Evolutionary conservation across 2,888 invertebrate species (phyloP), one percentile per base, ranked within the genome.

Genomic region (Cactoblastis cactorum): DNA sequence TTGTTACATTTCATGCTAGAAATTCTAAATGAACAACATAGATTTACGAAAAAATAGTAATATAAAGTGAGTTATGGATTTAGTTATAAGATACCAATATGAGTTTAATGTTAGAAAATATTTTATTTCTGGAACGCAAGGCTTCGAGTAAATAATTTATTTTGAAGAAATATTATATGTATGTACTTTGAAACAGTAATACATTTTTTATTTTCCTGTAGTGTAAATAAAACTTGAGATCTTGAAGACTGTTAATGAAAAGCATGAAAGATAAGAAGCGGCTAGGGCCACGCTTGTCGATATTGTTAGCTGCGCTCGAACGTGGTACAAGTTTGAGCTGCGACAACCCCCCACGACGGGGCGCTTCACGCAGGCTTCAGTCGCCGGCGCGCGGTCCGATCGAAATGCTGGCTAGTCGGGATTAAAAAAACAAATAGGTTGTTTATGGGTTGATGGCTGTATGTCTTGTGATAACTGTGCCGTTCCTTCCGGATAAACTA

Each of bases 271-370:
- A 71, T 69, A 59, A 69, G 74, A 79, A 70, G 75, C 70, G 71
- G 66, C 70, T 74, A 71, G 55, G 58, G 59, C 69, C 74, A 77
- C 77, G 84, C 83, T 86, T 80, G 59, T 77, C 68, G 69, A 65
- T 70, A 76, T 71, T 70, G 75, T 71, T 76, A 76, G 74, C 64
- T 68, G 55, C 53, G 79, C 83, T 80, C 82, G 70, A 71, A 79
- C 72, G 74, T 75, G 78, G 75, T 83, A 84, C 85, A 57, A 67
- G 71, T 63, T 77, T 72, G 69, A 74, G 82, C 82, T 77, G 71
- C 47, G 50, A 53, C 53, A 85, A 80, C 69, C 85, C 84, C 78
- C 67, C 49, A 59, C 68, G 71, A 78, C 77, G 67, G 84, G 83
- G 81, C 18, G 77, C 75, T 73, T 74, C 65, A 57, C 65, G 57